phyloP scores from a whole-genome alignment of 2,888 invertebrate species.

The Gibbula magus region DNA sequence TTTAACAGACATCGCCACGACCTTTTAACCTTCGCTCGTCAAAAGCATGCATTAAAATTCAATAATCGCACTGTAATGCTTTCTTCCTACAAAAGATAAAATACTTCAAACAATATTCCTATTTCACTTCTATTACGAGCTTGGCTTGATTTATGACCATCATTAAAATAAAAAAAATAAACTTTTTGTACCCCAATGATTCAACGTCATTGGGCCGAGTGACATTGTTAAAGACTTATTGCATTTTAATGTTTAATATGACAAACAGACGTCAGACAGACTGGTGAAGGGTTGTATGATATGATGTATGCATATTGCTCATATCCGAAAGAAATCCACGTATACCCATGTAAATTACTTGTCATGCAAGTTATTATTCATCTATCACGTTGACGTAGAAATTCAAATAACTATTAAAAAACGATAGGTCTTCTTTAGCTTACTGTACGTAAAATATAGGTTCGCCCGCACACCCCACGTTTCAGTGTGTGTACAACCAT shows the following conservation, averaged over 20 bases:
- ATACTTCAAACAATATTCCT: neutral
- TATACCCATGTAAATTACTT: no score
- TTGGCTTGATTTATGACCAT: neutral
- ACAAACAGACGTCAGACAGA: no score
- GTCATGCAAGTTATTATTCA: no score
- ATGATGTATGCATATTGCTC: no score
- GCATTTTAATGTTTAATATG: neutral
- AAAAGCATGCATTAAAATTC: neutral
- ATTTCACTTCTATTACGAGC: neutral
- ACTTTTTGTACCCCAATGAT: neutral
- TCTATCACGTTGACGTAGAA: no score
- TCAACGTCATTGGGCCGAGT: neutral
- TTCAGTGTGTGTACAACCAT: no score
- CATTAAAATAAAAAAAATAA: neutral
- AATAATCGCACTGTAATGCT: neutral
- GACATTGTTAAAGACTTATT: neutral
- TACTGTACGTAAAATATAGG: no score
- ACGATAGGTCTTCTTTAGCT: no score
- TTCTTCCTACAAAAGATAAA: neutral
- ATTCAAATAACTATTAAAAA: no score
- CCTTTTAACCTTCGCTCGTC: neutral
- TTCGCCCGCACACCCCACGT: no score
- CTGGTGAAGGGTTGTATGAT: no score
- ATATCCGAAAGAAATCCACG: no score
- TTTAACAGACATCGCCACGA: neutral